A percentile compares a stretch with the other conserved stretches of the same genome.
Conservation (phyloP, 2,113 vertebrate species). For the Coptodon rendalli region DNA sequence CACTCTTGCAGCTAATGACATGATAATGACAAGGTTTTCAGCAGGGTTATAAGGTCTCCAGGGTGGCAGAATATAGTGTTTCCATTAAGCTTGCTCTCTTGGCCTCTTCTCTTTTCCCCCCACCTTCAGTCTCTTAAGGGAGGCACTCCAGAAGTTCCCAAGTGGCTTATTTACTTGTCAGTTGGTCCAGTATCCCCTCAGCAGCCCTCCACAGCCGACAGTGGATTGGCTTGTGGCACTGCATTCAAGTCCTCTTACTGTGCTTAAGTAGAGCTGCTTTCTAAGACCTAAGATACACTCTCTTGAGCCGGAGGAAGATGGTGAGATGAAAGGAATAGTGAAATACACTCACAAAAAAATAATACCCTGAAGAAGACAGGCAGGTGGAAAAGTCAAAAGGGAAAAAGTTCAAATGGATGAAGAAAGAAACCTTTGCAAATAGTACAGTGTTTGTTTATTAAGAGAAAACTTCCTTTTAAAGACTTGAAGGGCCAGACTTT, state of each 20-base stretch:
- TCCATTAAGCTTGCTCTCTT: conserved; percentile 27
- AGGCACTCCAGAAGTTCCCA: conserved; percentile 17
- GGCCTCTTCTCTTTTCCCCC: conserved; percentile 11
- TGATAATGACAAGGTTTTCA: background rate
- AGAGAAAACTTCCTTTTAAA: background rate
- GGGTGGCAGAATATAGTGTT: background rate
- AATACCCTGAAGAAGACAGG: background rate
- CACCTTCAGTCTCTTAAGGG: background rate
- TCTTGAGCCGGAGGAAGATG: background rate
- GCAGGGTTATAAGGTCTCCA: background rate
- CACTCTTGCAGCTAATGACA: background rate
- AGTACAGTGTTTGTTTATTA: background rate
- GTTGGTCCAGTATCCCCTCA: background rate
- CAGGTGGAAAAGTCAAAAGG: background rate
- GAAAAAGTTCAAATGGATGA: background rate
- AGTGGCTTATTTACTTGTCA: conserved; percentile 49
- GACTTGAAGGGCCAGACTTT: background rate
- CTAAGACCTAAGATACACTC: background rate
- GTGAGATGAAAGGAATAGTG: background rate
- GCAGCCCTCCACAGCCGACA: background rate
- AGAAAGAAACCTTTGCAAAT: background rate
- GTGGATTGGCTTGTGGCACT: conserved; percentile 17
- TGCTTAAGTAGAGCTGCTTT: conserved; percentile 9
- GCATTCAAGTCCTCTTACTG: conserved; percentile 34
- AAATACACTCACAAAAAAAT: background rate